Conservation (phyloP, 2,888 invertebrate species). For the Torymus tubicola region DNA sequence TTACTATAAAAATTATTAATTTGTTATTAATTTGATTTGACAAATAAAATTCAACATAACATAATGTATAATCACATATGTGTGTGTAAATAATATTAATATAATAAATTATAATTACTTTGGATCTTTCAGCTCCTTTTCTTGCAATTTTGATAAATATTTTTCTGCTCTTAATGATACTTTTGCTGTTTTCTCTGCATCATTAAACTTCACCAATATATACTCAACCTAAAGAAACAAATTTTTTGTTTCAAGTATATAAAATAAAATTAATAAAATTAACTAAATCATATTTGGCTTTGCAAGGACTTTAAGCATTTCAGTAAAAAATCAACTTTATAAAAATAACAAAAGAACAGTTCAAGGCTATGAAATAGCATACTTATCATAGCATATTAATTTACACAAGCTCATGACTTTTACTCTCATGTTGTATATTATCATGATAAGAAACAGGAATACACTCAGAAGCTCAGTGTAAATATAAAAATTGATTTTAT, state of each 20-base stretch:
- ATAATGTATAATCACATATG: no score
- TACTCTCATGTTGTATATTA: background rate
- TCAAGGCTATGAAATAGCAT: slow-evolving; percentile 43
- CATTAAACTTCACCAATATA: slow-evolving; percentile 95
- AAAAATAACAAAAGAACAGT: slow-evolving; percentile 23
- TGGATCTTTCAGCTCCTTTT: slow-evolving; percentile 88
- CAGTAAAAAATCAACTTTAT: no score
- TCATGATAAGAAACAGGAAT: background rate
- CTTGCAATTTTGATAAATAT: slow-evolving; percentile 87
- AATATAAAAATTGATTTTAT: no score
- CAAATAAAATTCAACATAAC: no score
- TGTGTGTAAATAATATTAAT: background rate
- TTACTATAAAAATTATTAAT: slow-evolving; percentile 67
- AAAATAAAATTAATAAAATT: slow-evolving; percentile 13
- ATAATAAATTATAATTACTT: slow-evolving; percentile 77
- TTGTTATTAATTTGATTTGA: background rate
- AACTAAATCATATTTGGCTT: background rate
- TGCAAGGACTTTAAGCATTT: background rate
- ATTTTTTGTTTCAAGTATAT: slow-evolving; percentile 32
- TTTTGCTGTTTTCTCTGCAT: slow-evolving; percentile 87
- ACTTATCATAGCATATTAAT: slow-evolving; percentile 22
- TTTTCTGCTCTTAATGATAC: slow-evolving; percentile 91
- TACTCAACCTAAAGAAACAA: slow-evolving; percentile 87
- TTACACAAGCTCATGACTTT: slow-evolving; percentile 11
- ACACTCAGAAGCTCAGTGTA: no score